Evolutionary conservation across 2,888 invertebrate species (phyloP).

Genomic region (Drosophila kokeensis): DNA sequence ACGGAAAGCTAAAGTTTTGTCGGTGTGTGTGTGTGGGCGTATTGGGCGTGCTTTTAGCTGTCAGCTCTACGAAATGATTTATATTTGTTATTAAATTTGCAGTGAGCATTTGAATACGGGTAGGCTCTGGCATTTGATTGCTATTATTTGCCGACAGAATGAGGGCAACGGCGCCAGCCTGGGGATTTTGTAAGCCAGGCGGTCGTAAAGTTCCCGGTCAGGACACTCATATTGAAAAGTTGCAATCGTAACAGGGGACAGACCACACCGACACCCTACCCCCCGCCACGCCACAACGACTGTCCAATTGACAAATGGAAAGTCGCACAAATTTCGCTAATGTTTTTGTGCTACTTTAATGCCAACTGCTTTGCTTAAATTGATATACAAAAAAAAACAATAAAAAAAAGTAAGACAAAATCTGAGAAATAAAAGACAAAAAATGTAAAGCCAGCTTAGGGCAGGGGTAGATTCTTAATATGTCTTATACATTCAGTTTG

Average conservation of each 20-base stretch:
- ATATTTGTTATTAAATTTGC: constrained; percentile 79
- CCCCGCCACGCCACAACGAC: background rate
- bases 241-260: constrained; percentile 20
- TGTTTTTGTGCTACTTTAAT: constrained; percentile 35
- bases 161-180: constrained; percentile 61
- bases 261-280: background rate
- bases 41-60: constrained; percentile 61
- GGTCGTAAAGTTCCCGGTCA: constrained; percentile 47
- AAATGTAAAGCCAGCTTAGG: background rate
- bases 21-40: constrained; percentile 2
- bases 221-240: constrained; percentile 45
- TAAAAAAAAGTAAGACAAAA: background rate
- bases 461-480: background rate
- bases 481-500: background rate
- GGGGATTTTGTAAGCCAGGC: constrained; percentile 30
- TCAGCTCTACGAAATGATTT: constrained; percentile 75
- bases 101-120: constrained; percentile 70
- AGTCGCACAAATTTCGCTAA: constrained; percentile 40
- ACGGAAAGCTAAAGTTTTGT: background rate
- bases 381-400: background rate
- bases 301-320: constrained; percentile 59
- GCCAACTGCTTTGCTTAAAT: constrained; percentile 4
- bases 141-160: constrained; percentile 72
- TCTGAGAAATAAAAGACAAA: background rate
- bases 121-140: constrained; percentile 63